phyloP scores from a whole-genome alignment of 1,140 invertebrate species.

The Drosophila malerkotliana region DNA sequence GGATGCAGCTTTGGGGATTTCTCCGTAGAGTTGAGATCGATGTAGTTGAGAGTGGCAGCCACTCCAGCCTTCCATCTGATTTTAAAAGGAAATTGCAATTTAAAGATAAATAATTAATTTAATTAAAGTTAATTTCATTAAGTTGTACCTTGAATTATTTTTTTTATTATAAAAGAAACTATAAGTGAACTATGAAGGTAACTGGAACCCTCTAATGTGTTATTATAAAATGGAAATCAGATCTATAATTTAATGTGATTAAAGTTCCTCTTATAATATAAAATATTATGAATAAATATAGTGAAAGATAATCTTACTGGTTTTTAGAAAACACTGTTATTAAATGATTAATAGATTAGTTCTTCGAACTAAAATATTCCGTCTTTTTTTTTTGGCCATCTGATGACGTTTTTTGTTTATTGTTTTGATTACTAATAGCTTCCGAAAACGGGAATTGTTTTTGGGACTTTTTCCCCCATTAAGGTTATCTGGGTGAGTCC shows the following conservation, averaged over 20 bases:
- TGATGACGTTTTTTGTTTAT: constrained; percentile 3
- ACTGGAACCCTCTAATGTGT: no score
- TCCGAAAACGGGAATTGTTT: constrained; percentile 11
- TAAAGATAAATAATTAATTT: no score
- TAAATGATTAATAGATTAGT: background rate
- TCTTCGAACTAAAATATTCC: background rate
- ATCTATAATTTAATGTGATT: no score
- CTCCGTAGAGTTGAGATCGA: constrained; percentile 85
- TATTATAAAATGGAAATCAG: no score
- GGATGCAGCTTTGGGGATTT: constrained; percentile 88
- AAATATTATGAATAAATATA: no score
- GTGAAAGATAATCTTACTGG: no score
- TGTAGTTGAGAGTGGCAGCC: constrained; percentile 89
- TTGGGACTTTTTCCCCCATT: constrained; percentile 18
- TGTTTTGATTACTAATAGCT: constrained; percentile 47
- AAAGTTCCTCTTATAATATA: no score
- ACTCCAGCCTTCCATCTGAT: constrained; percentile 90
- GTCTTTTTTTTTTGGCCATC: background rate
- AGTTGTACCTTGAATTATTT: no score
- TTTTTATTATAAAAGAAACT: no score
- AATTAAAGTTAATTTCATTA: no score
- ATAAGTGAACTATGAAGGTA: no score
- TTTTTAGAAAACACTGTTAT: no score
- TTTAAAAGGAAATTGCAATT: background rate
- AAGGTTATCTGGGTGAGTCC: constrained; percentile 41